phyloP scores from a whole-genome alignment of 2,888 invertebrate genomes.

The Agonopterix subpropinquella region DNA sequence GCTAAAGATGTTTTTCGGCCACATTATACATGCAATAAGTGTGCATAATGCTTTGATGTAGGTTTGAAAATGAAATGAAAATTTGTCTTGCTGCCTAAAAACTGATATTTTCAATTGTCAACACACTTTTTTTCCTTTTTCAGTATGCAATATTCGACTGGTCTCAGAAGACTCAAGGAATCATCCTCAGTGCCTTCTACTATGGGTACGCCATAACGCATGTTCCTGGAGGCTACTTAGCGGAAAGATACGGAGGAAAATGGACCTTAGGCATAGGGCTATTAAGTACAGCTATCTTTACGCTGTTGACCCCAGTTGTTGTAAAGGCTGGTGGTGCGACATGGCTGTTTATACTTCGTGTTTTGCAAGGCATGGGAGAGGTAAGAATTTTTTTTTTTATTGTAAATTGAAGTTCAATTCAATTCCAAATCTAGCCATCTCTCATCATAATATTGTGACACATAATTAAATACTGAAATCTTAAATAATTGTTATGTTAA shows the following conservation, averaged over 20 bases:
- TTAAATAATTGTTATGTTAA: too few species aligned
- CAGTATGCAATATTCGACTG: slow-evolving; percentile 78
- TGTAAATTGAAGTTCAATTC: too few species aligned
- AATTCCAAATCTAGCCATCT: too few species aligned
- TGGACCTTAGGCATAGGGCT: slow-evolving; percentile 89
- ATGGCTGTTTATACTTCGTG: slow-evolving; percentile 74
- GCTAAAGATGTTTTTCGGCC: too few species aligned
- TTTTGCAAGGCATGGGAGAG: slow-evolving; percentile 88
- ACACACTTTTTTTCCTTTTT: slow-evolving; percentile 12
- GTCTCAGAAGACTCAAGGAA: slow-evolving; percentile 84
- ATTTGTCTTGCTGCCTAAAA: too few species aligned
- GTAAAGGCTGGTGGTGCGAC: slow-evolving; percentile 76
- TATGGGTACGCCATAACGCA: slow-evolving; percentile 92
- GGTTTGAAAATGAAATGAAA: too few species aligned
- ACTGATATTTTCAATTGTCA: neutral
- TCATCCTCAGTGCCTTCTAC: slow-evolving; percentile 88
- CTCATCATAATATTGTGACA: too few species aligned
- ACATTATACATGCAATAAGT: too few species aligned
- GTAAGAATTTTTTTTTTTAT: slow-evolving; percentile 40
- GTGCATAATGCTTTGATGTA: too few species aligned
- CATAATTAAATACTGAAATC: too few species aligned
- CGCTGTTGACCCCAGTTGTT: slow-evolving; percentile 85
- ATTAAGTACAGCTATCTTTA: slow-evolving; percentile 87
- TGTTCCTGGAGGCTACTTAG: slow-evolving; percentile 88
- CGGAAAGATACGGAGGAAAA: slow-evolving; percentile 90